Base-by-base conservation (phyloP, 2,797 vertebrate species). In the Silurus lanzhouensis region DNA sequence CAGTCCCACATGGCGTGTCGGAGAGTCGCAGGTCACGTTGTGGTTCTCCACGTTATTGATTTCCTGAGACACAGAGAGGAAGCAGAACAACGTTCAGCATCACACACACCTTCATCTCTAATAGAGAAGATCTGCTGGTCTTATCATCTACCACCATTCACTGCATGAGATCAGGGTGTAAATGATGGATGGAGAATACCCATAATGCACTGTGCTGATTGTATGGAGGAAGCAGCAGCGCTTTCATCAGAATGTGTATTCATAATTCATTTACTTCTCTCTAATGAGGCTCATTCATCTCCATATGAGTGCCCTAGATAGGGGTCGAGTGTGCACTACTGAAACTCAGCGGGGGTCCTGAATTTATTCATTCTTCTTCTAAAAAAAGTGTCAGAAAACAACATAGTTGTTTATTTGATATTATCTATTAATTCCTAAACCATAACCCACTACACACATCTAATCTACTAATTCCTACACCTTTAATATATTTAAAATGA, bases 261-360 rank as follows among this genome's bases (percentile, higher is more conserved):
- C 31, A 79, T 63, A 79, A 64, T 63, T 79, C 38, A 63, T 46
- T 63, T 79, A 79, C 17, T 61, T 8, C 27, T 61, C 27, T 61
- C 27, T 38, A 78, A 61, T 38, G 19, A 44, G 57, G 0, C 77
- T 79, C 77, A 63, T 79, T 44, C n/a, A 79, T 63, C 60, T 63
- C 60, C 20, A 79, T 46, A 79, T 46, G 46, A 48, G 20, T 79
- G 58, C 60, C 58, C 77, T 79, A 63, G 58, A 79, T 17, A 79
- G 58, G 20, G 60, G 60, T 63, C 58, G 14, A 61, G 58, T 61
- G 31, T 5, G 3, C 31, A 76, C 72, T 57, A 55, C 72, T 76
- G n/a, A 17, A 55, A 19, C 52, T 27, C 48, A n/a, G 31, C 31
- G 31, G 31, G 31, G 31, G 31, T 38, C 31, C 31, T 38, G 31